A percentile compares a stretch with the other conserved stretches of the same genome.
phyloP scores from a whole-genome alignment of 2,888 invertebrate genomes.

The Platypus cylindrus region DNA sequence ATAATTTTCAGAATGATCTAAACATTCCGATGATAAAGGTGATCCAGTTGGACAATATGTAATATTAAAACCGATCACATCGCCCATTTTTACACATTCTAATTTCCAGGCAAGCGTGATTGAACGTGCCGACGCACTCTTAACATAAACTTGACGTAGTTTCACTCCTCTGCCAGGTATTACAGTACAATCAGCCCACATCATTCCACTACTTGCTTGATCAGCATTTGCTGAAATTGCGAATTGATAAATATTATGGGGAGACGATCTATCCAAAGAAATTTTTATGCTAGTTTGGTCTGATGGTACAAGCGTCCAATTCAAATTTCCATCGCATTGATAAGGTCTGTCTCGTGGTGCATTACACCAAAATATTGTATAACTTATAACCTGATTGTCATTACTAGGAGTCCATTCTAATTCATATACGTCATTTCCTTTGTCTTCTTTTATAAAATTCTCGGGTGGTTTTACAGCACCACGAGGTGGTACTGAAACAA shows the following conservation, averaged over 20 bases:
- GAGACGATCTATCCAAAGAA: slow-evolving; percentile 38
- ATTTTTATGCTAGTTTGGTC: slow-evolving; percentile 2
- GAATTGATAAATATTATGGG: slow-evolving; percentile 52
- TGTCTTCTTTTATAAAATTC: slow-evolving; percentile 42
- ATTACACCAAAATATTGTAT: slow-evolving; percentile 65
- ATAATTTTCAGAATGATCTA: slow-evolving; percentile 33
- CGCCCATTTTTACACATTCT: slow-evolving; percentile 58
- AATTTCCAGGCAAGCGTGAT: slow-evolving; percentile 64
- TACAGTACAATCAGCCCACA: slow-evolving; percentile 69
- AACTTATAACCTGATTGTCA: slow-evolving; percentile 40
- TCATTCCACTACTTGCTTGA: slow-evolving; percentile 65
- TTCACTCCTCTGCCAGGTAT: slow-evolving; percentile 38
- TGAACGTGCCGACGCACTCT: slow-evolving; percentile 36
- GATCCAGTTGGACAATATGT: slow-evolving; percentile 55
- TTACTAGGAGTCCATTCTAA: slow-evolving; percentile 57
- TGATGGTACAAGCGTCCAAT: slow-evolving; percentile 44
- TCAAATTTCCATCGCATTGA: slow-evolving; percentile 39
- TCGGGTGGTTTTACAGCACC: slow-evolving; percentile 14
- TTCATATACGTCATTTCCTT: slow-evolving; percentile 57
- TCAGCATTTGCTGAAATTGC: slow-evolving; percentile 68
- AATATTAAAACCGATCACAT: slow-evolving; percentile 60
- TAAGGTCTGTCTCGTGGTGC: slow-evolving; percentile 28
- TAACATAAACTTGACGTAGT: slow-evolving; percentile 44
- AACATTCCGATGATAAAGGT: slow-evolving; percentile 41
- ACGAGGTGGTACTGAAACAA: slow-evolving; percentile 44